Evolutionary conservation across 2,113 vertebrate species (phyloP), one percentile per base, ranked within the genome.

Genomic region (Lutjanus erythropterus): DNA sequence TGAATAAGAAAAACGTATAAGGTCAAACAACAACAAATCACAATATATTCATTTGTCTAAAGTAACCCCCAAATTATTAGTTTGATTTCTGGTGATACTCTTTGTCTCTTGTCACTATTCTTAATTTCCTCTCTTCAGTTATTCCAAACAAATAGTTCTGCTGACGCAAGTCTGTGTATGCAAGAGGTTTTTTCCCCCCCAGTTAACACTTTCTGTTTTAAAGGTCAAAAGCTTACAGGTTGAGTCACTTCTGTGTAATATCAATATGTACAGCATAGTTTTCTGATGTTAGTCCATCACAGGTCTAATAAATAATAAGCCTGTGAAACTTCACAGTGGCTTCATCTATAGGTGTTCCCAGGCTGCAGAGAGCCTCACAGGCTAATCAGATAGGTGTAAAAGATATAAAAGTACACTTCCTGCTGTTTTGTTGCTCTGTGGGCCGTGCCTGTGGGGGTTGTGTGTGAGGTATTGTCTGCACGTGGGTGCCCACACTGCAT

Each of bases 361-460:
- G 67, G 74, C 75, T 2, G 3, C 44, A 71, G 29, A 69, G 44
- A 70, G 39, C 50, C 62, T 74, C 29, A 44, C 71, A 73, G 67
- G 39, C 69, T 50, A 75, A 82, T 81, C 76, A 82, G 39, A 82
- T 76, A 72, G 44, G 73, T 78, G 71, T 81, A 59, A 87, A 83
- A 84, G 61, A 84, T 65, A 64, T 80, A 75, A 85, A 90, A 86
- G 71, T 58, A 9, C 37, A 70, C 60, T 37, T 84, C 89, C 83
- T 88, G 76, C 82, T 87, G 86, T 84, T 86, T 91, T 86, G 83
- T 60, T 81, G 83, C 78, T 68, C 41, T 85, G 68, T 80, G 52
- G 72, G 72, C 31, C 31, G 47, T 86, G 75, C 31, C 75, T 61
- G 65, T 55, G 52, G 66, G 61, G 66, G 59, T 47, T 78, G 52